Base-by-base conservation (phyloP, 1,140 invertebrate species). In the Lysiphlebus fabarum region DNA sequence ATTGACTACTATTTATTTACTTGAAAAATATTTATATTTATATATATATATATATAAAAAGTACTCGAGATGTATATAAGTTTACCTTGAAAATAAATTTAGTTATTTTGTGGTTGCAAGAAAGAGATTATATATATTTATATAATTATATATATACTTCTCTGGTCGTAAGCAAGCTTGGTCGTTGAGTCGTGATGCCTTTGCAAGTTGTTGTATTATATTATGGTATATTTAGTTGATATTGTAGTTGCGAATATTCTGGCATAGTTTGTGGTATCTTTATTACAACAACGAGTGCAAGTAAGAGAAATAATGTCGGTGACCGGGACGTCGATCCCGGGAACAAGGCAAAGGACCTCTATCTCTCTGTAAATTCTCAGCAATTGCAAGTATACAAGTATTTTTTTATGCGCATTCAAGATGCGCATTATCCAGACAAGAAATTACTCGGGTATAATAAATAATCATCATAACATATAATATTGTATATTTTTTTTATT, bases 251-350 rank as follows among this genome's bases (percentile, higher is more conserved):
- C 26, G 34, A 7, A 34, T 26, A 49, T 33, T 33, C 2, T 26
- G 17, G 17, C 17, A 26, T 26, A 26, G 12, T 14, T n/a, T 38
- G 14, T 12, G 60, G 17, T 41, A 53, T 33, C 42, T 51, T 54
- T 56, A 51, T 10, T 53, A 47, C 53, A 38, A 44, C 40, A 40
- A n/a, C 64, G 43, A 62, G 64, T 51, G 56, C 17, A 26, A 26
- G 17, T 26, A 26, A 26, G 17, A 26, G 17, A 26, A 26, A 26
- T 26, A 26, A 69, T 70, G 69, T 69, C 70, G 71, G 64, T 70
- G 69, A 72, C 71, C 73, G 68, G 66, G 69, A 64, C 67, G 70
- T 70, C 70, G 71, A 70, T 68, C 66, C 66, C 65, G 65, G 7
- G 48, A 61, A 68, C 42, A 48, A 70, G 70, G 68, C 65, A 58